Percentiles rank a stretch among this genome's conserved stretches.
phyloP scores from a whole-genome alignment of 2,113 vertebrate genomes.

The Saccopteryx bilineata region DNA sequence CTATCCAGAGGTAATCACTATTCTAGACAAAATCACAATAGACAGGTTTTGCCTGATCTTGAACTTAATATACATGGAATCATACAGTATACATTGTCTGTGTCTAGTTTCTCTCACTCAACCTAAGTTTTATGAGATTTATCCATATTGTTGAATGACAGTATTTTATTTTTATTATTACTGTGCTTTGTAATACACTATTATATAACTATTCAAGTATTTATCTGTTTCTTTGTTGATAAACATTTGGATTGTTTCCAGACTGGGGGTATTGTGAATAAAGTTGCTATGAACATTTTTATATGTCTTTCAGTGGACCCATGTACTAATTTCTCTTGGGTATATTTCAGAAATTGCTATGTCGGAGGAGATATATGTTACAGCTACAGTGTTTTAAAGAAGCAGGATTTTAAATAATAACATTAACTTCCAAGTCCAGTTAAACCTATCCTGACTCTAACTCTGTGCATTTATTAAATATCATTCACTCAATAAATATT shows the following conservation, averaged over 20 bases:
- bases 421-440: neutral
- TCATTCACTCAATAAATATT: neutral
- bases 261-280: neutral
- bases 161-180: neutral
- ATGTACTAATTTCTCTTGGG: neutral
- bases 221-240: neutral
- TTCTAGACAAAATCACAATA: neutral
- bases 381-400: conserved; percentile 30
- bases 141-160: neutral
- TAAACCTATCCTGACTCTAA: neutral
- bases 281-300: neutral
- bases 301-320: neutral
- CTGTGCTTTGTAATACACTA: neutral
- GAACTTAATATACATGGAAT: neutral
- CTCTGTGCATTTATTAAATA: neutral
- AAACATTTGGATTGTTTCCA: neutral
- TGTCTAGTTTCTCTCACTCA: neutral
- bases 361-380: conserved; percentile 8
- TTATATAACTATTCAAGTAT: neutral
- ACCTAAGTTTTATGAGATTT: neutral
- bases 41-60: neutral
- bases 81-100: neutral
- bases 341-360: conserved; percentile 2
- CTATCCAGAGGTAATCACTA: neutral
- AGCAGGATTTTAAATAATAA: neutral